Evolutionary conservation across 2,113 vertebrate genomes (phyloP), one percentile per base, ranked within the genome.

Genomic region (Poeciliopsis retropinna): DNA sequence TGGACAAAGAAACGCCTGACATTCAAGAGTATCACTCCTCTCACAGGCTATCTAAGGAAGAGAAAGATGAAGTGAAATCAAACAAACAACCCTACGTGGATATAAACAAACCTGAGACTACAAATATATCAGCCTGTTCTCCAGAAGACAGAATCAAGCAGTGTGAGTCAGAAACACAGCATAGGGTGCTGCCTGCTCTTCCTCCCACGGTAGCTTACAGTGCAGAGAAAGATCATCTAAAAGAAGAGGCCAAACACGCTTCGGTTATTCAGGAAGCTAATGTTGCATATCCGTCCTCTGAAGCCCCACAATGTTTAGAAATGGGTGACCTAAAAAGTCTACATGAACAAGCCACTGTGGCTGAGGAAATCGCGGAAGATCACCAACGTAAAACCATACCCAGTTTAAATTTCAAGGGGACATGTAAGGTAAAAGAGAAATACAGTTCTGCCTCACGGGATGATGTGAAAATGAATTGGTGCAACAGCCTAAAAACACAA

Each of bases 1-100:
- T 25, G 30, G 65, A 4, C 17, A 62, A 70, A 54, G 61, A 28
- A 51, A 61, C 86, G 64, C 28, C 60, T 57, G 60, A 63, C 34
- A 65, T 31, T 66, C 66, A 68, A 37, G 66, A 85, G 7, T 54
- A 30, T 15, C 22, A 0, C 22, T 64, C 30, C 62, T 47, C 17
- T 15, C 64, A 15, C 14, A 29, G 67, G n/a, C 37, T 69, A 69
- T 7, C 47, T 72, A 74, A 67, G 68, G 71, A 84, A 76, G 80
- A 89, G 73, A 88, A 91, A 90, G 63, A 19, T 32, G 78, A 90
- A 83, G 76, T 83, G 75, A 89, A 90, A 86, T 76, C 64, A 28
- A 61, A 72, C 39, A 9, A 67, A n/a, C 72, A 76, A 25, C 62
- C 75, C 0, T 47, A 5, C 41, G 65, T 30, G 27, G 64, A 71